These are phyloP conservation scores for Thamnophis sirtalis DNA, from an alignment of 2,113 vertebrate species.

Conservation along the genomic window DNA sequence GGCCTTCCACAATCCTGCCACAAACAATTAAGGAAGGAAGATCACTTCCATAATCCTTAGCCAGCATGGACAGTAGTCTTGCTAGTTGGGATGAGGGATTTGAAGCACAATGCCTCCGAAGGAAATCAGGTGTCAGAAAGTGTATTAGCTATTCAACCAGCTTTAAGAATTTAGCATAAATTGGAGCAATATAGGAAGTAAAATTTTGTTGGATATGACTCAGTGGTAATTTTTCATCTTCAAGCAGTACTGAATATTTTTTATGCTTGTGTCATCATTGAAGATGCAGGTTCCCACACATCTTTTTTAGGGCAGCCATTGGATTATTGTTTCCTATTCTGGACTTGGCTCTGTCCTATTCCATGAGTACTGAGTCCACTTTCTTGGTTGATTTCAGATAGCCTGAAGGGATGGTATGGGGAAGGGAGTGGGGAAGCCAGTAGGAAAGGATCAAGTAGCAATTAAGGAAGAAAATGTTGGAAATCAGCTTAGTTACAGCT, in stretches of 20 bases:
- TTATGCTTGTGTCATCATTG: background rate
- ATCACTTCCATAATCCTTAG: background rate
- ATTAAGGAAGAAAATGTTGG: background rate
- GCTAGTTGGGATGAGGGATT: background rate
- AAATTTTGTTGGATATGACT: background rate
- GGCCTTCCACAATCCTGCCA: background rate
- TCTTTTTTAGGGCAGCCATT: background rate
- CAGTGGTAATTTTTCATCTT: background rate
- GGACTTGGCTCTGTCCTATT: background rate
- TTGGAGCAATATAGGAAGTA: background rate
- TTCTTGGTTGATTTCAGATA: slow-evolving; percentile 1
- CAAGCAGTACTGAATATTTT: background rate
- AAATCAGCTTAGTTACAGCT: background rate
- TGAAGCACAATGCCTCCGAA: background rate
- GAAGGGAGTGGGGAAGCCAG: background rate
- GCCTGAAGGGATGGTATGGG: background rate
- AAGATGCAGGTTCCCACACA: background rate
- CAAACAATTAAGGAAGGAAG: background rate
- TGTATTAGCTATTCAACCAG: background rate
- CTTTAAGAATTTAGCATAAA: background rate
- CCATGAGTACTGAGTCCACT: background rate
- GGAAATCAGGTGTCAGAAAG: background rate
- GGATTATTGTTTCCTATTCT: slow-evolving; percentile 20
- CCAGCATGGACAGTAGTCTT: background rate
- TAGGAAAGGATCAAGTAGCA: background rate